Conservation (phyloP, 92 coral and sea anemone species). For the Siderastrea radians region DNA sequence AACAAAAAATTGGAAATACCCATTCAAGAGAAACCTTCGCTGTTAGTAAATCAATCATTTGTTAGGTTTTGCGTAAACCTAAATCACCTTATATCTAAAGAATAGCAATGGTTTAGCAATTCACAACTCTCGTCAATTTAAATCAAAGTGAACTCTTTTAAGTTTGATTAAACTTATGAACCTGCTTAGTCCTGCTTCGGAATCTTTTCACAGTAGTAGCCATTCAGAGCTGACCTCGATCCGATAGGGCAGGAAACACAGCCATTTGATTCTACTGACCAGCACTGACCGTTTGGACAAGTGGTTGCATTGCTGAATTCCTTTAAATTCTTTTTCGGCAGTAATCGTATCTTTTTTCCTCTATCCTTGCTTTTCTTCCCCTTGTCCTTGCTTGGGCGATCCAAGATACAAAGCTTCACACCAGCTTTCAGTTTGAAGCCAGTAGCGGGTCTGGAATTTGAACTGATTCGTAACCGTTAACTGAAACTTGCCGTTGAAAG, state of each 20-base stretch:
- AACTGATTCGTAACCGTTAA: constrained; percentile 46
- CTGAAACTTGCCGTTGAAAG: constrained; percentile 34
- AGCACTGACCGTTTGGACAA: constrained; percentile 30
- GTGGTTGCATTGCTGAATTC: background rate
- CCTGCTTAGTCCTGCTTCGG: background rate
- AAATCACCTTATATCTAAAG: no score
- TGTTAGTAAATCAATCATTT: no score
- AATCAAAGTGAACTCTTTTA: no score
- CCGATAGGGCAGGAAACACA: constrained; percentile 42
- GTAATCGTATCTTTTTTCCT: background rate
- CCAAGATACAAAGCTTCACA: constrained; percentile 45
- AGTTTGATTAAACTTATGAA: no score
- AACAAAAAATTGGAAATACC: no score
- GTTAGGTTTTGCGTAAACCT: no score
- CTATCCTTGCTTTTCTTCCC: background rate
- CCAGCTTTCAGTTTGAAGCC: constrained; percentile 48
- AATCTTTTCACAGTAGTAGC: constrained; percentile 51
- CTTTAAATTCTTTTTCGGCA: background rate
- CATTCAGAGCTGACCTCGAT: constrained; percentile 42
- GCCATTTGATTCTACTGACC: background rate
- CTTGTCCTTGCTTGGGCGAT: constrained; percentile 18
- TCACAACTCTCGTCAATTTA: no score
- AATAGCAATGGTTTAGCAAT: no score
- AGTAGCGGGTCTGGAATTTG: constrained; percentile 33
- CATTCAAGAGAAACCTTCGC: no score